Percentiles rank a stretch among this genome's conserved stretches.
Conservation (phyloP, 2,797 vertebrate species). For the Capromys pilorides region DNA sequence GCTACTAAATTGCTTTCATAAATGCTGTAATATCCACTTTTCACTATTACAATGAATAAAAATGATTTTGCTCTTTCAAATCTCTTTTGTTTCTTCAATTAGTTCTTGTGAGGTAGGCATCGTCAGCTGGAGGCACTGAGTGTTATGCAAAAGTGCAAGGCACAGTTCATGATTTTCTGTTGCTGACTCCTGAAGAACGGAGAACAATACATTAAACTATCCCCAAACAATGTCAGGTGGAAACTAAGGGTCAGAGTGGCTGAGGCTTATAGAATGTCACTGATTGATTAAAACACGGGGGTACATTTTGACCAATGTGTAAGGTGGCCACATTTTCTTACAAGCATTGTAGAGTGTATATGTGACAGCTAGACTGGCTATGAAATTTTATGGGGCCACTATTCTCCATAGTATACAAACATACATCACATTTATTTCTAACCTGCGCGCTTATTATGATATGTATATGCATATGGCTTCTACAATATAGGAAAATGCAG, state of each 20-base stretch:
- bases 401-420: background rate
- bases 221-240: background rate
- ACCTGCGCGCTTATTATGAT: background rate
- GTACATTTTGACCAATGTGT: background rate
- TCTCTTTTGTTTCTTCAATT: background rate
- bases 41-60: constrained; percentile 14
- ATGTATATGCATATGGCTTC: background rate
- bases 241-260: background rate
- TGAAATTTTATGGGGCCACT: too few species aligned
- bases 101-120: background rate
- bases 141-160: background rate
- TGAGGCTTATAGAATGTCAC: background rate
- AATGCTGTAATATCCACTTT: background rate
- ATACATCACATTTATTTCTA: background rate
- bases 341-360: background rate
- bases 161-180: background rate
- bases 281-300: background rate
- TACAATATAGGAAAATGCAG: background rate
- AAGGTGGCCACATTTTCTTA: background rate
- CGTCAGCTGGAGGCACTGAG: background rate
- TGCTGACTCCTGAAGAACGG: background rate
- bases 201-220: background rate
- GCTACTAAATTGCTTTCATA: background rate
- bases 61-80: constrained; percentile 11
- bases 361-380: background rate